Conservation (phyloP, 2,113 vertebrate genomes). For the Sigmodon hispidus region DNA sequence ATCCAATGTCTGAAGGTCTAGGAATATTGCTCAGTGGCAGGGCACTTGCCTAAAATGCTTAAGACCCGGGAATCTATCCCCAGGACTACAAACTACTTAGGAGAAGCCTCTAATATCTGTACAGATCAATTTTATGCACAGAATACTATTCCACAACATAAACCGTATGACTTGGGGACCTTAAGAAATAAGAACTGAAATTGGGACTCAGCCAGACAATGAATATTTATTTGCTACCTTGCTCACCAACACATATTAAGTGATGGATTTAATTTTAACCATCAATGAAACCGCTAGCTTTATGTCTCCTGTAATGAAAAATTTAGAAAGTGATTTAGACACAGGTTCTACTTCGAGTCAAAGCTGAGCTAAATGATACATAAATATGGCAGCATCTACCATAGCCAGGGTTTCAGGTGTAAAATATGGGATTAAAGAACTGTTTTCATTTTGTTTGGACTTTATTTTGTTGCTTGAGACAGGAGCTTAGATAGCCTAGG, state of each 20-base stretch:
- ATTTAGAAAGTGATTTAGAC: background rate
- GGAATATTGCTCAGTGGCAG: background rate
- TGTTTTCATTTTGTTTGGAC: background rate
- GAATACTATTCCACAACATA: background rate
- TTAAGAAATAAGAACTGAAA: background rate
- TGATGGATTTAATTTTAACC: background rate
- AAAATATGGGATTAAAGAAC: background rate
- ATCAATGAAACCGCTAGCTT: background rate
- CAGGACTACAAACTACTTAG: background rate
- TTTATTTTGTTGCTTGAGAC: background rate
- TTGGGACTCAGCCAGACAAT: background rate
- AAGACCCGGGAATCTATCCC: background rate
- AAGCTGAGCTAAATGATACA: background rate
- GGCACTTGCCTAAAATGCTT: too few relatives aligned
- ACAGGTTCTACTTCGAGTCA: background rate
- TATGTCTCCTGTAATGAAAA: background rate
- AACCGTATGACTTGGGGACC: background rate
- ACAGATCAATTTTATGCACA: background rate
- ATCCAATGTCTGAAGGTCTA: background rate
- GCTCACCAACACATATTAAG: background rate
- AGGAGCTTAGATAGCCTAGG: background rate
- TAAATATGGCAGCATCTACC: background rate
- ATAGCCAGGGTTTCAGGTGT: background rate
- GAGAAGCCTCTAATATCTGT: background rate
- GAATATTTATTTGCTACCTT: background rate